These are phyloP conservation scores for Plumapathes pennacea DNA, from an alignment of 92 coral and sea anemone genomes.

Conservation along the genomic window DNA sequence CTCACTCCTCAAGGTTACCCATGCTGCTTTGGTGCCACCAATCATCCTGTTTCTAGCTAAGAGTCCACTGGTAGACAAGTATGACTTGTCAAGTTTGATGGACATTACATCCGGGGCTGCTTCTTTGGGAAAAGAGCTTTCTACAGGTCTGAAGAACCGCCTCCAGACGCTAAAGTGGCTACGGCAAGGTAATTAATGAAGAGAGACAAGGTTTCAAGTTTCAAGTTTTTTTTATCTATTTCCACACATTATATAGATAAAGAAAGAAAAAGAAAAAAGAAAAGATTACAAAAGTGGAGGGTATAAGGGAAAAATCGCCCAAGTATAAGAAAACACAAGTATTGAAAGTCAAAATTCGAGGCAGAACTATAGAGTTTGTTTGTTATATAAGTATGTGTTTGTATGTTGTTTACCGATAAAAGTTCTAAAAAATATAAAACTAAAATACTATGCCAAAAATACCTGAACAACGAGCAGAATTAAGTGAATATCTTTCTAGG, in stretches of 20 bases:
- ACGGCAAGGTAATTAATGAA: constrained; percentile 24
- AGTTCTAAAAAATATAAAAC: no score
- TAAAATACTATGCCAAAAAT: no score
- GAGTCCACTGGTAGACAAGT: constrained; percentile 75
- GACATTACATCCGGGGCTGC: constrained; percentile 75
- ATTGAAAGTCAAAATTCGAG: no score
- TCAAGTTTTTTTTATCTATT: neutral
- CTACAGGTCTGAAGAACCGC: constrained; percentile 18
- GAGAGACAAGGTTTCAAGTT: neutral
- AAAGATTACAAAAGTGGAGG: no score
- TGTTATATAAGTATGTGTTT: no score
- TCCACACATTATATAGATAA: no score
- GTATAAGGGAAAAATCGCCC: no score
- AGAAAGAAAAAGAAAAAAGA: no score
- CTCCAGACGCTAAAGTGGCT: constrained; percentile 23
- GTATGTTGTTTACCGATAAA: no score
- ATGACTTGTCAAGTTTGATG: constrained; percentile 68
- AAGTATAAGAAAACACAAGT: no score
- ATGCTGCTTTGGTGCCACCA: constrained; percentile 67
- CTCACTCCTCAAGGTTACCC: constrained; percentile 3
- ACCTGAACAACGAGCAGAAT: neutral
- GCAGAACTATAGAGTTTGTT: no score
- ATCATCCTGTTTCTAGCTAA: constrained; percentile 70
- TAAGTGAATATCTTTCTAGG: neutral
- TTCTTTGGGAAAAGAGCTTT: constrained; percentile 47